Evolutionary conservation across 2,113 vertebrate genomes (phyloP).

Genomic region (Phylloscopus trochilus): DNA sequence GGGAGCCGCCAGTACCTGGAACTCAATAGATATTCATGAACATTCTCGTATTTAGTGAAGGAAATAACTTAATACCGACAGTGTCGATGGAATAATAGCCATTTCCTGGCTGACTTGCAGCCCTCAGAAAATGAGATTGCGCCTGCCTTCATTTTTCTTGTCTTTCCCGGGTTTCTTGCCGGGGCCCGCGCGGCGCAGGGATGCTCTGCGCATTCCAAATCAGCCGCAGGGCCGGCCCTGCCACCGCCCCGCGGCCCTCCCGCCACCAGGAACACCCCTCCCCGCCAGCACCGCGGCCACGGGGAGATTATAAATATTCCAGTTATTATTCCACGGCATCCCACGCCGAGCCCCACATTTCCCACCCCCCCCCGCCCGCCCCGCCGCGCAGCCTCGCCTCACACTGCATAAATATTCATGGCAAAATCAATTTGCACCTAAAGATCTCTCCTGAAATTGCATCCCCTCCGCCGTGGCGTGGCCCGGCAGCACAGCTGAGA

Average conservation of each 20-base stretch:
- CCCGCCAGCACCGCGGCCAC: not conserved
- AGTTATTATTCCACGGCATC: constrained; percentile 21
- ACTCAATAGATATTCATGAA: constrained; percentile 99
- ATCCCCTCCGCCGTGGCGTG: not conserved
- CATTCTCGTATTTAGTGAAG: constrained; percentile 99
- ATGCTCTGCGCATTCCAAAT: constrained; percentile 89
- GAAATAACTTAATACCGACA: constrained; percentile 99
- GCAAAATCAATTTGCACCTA: constrained; percentile 57
- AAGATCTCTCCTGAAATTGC: constrained; percentile 24
- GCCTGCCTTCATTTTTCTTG: constrained; percentile 97
- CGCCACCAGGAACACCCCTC: not conserved
- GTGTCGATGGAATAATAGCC: constrained; percentile 98
- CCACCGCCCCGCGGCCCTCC: not conserved
- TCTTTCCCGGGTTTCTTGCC: constrained; percentile 85
- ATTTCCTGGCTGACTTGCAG: constrained; percentile 99
- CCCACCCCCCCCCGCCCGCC: not conserved
- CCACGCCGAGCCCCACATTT: not conserved
- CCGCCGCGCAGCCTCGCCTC: not conserved
- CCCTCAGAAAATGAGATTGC: constrained; percentile 99
- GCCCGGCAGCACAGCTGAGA: not conserved
- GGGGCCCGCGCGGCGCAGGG: constrained; percentile 71
- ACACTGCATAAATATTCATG: constrained; percentile 48
- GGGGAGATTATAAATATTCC: constrained; percentile 28
- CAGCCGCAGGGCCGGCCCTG: constrained; percentile 71
- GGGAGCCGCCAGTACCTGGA: constrained; percentile 89